Evolutionary conservation across 2,888 invertebrate genomes (phyloP), one percentile per base, ranked within the genome.

Genomic region (Lasioglossum figueresi): DNA sequence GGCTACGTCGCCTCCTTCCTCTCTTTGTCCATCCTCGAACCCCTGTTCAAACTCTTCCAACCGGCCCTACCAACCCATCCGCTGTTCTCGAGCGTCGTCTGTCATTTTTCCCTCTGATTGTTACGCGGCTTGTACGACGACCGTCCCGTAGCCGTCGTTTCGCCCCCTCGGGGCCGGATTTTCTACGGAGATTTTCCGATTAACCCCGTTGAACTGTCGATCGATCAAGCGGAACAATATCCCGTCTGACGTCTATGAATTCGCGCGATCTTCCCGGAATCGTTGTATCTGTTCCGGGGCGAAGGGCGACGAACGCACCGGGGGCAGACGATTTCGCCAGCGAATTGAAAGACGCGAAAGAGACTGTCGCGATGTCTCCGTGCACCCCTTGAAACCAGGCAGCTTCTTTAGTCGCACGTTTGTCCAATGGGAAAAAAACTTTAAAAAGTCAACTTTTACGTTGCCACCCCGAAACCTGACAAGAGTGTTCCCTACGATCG

Each of bases 181-280:
- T 86, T 82, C 79, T 82, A 85, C 78, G 52, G 83, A 88, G 89
- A 89, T 90, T 90, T 91, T 79, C 80, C 91, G 91, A 91, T 91
- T 92, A 88, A 90, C 90, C 88, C 85, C 82, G 81, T 85, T 89
- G 82, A 80, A 87, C 88, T 85, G 83, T 78, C 88, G 81, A 88
- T 88, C 88, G 88, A 88, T 88, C 88, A 88, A 80, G 68, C 85
- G 85, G 88, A 83, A 88, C 88, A 83, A 82, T 87, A 84, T 79
- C 74, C 80, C 74, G 71, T 34, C 45, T 74, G 86, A 78, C 87
- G 80, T 83, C 83, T 76, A 86, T 86, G 87, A 87, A 83, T 87
- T 79, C 70, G 19, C 72, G 73, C 76, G 85, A 85, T 85, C 80
- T 76, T 80, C 66, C 63, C 72, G 31, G 73, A 74, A 70, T 76